phyloP scores from a whole-genome alignment of 2,797 vertebrate genomes.

The Hemitrygon akajei region DNA sequence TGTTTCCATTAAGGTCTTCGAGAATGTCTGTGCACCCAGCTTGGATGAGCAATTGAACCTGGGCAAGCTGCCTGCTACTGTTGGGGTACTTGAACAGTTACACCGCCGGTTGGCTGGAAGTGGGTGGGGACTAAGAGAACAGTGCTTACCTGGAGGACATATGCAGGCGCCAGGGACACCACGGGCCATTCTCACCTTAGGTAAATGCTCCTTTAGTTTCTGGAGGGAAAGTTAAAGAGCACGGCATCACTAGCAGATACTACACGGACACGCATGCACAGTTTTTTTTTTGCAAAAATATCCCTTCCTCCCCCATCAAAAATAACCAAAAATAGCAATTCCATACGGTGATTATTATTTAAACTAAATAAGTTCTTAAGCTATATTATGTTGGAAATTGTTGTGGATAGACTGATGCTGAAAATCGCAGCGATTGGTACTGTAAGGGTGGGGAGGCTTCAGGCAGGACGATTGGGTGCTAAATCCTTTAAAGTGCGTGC shows the following conservation, averaged over 20 bases:
- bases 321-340: neutral
- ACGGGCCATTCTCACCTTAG: neutral
- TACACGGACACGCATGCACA: neutral
- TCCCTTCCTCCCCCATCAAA: neutral
- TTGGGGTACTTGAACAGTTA: neutral
- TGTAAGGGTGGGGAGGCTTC: too few species aligned
- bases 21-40: too few species aligned
- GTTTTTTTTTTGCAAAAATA: neutral
- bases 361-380: neutral
- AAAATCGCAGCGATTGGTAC: neutral
- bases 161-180: neutral
- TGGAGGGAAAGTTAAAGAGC: neutral
- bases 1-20: neutral
- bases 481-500: neutral
- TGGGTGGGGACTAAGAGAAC: neutral
- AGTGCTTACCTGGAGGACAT: constrained; percentile 26
- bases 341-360: neutral
- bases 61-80: neutral
- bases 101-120: neutral
- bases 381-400: neutral
- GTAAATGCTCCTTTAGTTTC: constrained; percentile 27
- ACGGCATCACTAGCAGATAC: neutral
- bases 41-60: neutral
- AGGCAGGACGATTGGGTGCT: neutral
- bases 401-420: neutral